A percentile compares a stretch with the other conserved stretches of the same genome.
These are phyloP conservation scores for Poecilia velifera DNA, from an alignment of 2,797 vertebrate genomes.

Conservation along the genomic window DNA sequence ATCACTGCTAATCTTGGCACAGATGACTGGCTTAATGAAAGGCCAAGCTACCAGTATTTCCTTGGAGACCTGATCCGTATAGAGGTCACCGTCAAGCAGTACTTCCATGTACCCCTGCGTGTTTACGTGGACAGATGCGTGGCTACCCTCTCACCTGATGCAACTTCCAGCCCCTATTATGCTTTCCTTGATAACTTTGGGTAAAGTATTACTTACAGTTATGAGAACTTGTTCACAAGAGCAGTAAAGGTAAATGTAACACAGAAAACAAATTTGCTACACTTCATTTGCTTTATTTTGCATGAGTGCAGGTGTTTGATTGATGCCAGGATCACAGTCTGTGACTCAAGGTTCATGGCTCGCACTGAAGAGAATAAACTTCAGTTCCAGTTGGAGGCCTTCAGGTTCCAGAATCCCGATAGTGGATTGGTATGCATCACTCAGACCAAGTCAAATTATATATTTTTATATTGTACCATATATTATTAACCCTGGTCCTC, in stretches of 20 bases:
- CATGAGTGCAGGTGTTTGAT: constrained; percentile 69
- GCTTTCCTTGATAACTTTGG: constrained; percentile 72
- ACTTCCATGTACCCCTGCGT: constrained; percentile 70
- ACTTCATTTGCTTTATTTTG: background rate
- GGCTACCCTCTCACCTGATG: constrained; percentile 50
- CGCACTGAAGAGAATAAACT: constrained; percentile 58
- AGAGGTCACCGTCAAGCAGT: constrained; percentile 69
- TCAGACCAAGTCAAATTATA: background rate
- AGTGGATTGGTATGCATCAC: constrained; percentile 51
- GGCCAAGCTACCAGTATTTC: constrained; percentile 55
- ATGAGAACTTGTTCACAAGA: background rate
- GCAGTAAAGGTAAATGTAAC: background rate
- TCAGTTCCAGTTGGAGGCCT: constrained; percentile 74
- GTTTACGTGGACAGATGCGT: constrained; percentile 72
- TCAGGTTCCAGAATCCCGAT: constrained; percentile 62
- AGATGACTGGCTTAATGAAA: constrained; percentile 72
- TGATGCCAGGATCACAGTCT: constrained; percentile 67
- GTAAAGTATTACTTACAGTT: constrained; percentile 42
- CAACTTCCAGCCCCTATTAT: constrained; percentile 55
- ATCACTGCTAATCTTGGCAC: background rate
- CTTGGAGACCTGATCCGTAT: constrained; percentile 68
- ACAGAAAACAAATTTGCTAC: background rate
- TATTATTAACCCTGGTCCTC: background rate
- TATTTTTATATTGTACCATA: background rate
- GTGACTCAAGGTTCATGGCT: constrained; percentile 61